Evolutionary conservation across 2,888 invertebrate species (phyloP).

Genomic region (Fragum sueziense): DNA sequence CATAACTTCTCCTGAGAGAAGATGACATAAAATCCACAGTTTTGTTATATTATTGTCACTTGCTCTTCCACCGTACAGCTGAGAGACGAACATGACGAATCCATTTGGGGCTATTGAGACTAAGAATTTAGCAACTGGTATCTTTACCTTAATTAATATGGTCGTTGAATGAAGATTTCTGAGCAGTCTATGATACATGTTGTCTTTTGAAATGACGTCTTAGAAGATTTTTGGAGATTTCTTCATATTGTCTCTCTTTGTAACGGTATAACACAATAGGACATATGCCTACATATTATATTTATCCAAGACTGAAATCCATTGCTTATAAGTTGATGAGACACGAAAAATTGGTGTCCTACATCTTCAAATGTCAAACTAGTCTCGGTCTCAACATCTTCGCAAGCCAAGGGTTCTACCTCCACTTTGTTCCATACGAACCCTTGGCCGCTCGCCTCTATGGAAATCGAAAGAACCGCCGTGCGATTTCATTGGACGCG

Average conservation of each 20-base stretch:
- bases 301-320: conserved; percentile 33
- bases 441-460: too few species aligned
- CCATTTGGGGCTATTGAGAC: conserved; percentile 27
- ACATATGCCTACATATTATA: conserved; percentile 31
- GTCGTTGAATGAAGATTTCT: conserved; percentile 27
- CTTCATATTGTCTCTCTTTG: conserved; percentile 25
- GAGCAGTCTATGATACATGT: conserved; percentile 48
- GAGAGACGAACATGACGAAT: conserved; percentile 26
- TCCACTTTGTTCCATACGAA: too few species aligned
- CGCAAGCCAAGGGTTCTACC: too few species aligned
- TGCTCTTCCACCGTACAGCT: conserved; percentile 25
- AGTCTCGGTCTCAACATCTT: too few species aligned
- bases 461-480: too few species aligned
- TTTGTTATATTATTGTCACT: conserved; percentile 33
- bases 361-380: conserved; percentile 36
- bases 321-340: conserved; percentile 29
- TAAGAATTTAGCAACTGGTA: conserved; percentile 19
- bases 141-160: conserved; percentile 23
- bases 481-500: too few species aligned
- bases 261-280: conserved; percentile 20
- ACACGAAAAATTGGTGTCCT: conserved; percentile 26
- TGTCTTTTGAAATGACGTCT: conserved; percentile 18
- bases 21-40: conserved; percentile 10
- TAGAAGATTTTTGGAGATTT: conserved; percentile 25
- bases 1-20: conserved; percentile 12